Evolutionary conservation across 2,113 vertebrate genomes (phyloP).

Genomic region (Phasianus colchicus): DNA sequence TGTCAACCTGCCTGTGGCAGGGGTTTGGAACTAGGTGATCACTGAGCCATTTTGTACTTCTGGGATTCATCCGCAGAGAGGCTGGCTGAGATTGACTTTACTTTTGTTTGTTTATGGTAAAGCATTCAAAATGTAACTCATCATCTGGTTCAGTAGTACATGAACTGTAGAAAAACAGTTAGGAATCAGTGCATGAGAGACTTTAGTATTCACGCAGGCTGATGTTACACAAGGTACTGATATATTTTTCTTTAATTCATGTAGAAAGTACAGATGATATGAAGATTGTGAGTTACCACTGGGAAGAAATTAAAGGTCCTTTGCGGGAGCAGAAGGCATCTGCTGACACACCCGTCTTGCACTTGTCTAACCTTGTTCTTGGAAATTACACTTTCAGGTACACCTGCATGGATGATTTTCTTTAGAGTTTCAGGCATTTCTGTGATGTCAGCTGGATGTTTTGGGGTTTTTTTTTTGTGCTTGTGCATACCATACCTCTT

Average conservation of each 20-base stretch:
- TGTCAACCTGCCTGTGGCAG: no score
- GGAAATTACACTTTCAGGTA: slow-evolving; percentile 88
- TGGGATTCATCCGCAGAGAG: background rate
- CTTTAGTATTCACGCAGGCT: background rate
- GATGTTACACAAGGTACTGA: background rate
- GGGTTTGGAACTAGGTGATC: no score
- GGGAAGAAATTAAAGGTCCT: slow-evolving; percentile 85
- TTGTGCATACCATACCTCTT: background rate
- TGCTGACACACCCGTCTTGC: slow-evolving; percentile 75
- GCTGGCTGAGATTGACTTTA: background rate
- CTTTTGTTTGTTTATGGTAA: background rate
- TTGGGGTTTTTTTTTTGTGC: background rate
- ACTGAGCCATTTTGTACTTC: no score
- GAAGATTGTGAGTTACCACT: slow-evolving; percentile 80
- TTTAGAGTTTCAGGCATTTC: background rate
- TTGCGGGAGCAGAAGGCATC: slow-evolving; percentile 68
- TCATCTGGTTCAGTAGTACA: background rate
- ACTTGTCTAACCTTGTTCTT: slow-evolving; percentile 75
- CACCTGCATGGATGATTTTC: background rate
- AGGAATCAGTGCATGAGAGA: background rate
- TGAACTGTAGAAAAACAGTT: background rate
- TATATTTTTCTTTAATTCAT: background rate
- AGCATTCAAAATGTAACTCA: background rate
- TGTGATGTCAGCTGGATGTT: background rate
- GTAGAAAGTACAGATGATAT: slow-evolving; percentile 83